Evolutionary conservation across 1,140 invertebrate species (phyloP).

Genomic region (Linepithema humile): DNA sequence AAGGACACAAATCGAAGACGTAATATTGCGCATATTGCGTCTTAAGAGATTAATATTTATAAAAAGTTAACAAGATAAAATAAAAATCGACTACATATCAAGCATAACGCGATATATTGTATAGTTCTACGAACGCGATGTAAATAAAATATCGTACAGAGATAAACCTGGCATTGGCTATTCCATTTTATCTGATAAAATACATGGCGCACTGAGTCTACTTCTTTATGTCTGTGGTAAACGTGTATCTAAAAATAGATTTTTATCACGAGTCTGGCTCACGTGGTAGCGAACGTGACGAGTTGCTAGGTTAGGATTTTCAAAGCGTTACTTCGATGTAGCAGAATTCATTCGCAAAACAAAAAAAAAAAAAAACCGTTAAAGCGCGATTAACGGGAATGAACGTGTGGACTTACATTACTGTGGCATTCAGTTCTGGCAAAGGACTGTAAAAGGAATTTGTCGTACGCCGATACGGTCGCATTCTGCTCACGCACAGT

Average conservation of each 20-base stretch:
- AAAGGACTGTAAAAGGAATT: too few relatives aligned
- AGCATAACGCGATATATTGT: too few relatives aligned
- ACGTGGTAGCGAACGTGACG: background rate
- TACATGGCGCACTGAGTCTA: too few relatives aligned
- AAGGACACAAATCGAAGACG: too few relatives aligned
- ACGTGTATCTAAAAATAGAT: background rate
- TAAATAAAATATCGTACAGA: too few relatives aligned
- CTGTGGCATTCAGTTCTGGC: conserved; percentile 30
- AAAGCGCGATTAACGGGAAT: conserved; percentile 37
- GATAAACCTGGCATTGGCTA: too few relatives aligned
- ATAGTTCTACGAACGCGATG: too few relatives aligned
- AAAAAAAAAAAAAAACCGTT: background rate
- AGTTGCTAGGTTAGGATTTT: background rate
- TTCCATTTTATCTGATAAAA: too few relatives aligned
- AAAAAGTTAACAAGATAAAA: too few relatives aligned
- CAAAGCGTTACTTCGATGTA: background rate
- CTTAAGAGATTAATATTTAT: too few relatives aligned
- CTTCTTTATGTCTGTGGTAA: background rate
- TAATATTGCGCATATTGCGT: too few relatives aligned
- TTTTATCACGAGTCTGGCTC: background rate
- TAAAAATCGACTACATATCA: too few relatives aligned
- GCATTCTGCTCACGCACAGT: conserved; percentile 32
- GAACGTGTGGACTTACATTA: conserved; percentile 62
- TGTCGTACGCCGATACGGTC: conserved; percentile 21
- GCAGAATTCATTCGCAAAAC: background rate